These are phyloP conservation scores for Cydia splendana DNA, from an alignment of 1,140 invertebrate species.

Conservation along the genomic window DNA sequence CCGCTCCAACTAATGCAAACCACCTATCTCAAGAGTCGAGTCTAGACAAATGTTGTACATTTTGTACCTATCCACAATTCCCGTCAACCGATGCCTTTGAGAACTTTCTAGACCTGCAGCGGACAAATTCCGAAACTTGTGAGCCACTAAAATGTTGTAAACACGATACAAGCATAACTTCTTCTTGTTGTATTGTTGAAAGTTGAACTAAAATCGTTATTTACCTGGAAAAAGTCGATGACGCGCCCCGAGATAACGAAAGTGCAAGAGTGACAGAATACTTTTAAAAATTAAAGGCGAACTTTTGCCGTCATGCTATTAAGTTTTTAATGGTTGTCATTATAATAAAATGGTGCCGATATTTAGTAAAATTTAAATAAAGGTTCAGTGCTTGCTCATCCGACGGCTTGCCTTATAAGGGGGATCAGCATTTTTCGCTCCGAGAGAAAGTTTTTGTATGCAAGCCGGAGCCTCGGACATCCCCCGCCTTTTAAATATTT, in stretches of 20 bases:
- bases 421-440: constrained; percentile 63
- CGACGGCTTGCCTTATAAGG: constrained; percentile 64
- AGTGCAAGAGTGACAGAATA: constrained; percentile 11
- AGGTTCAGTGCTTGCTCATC: constrained; percentile 50
- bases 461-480: constrained; percentile 56
- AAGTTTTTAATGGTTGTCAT: constrained; percentile 42
- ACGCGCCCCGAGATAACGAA: not conserved
- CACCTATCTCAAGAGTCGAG: constrained; percentile 44
- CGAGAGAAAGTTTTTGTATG: constrained; percentile 71
- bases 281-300: constrained; percentile 10
- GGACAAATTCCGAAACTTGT: constrained; percentile 44
- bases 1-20: constrained; percentile 46
- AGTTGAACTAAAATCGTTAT: not conserved
- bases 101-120: constrained; percentile 53
- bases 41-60: constrained; percentile 55
- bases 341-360: constrained; percentile 36
- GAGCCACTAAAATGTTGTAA: constrained; percentile 21
- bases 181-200: not conserved
- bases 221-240: not conserved
- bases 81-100: constrained; percentile 48
- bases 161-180: not conserved
- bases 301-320: constrained; percentile 40
- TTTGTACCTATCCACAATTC: constrained; percentile 44
- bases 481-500: constrained; percentile 67
- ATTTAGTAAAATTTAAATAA: constrained; percentile 41